Evolutionary conservation across 2,888 invertebrate species (phyloP).

Genomic region (Nemurella pictetii): DNA sequence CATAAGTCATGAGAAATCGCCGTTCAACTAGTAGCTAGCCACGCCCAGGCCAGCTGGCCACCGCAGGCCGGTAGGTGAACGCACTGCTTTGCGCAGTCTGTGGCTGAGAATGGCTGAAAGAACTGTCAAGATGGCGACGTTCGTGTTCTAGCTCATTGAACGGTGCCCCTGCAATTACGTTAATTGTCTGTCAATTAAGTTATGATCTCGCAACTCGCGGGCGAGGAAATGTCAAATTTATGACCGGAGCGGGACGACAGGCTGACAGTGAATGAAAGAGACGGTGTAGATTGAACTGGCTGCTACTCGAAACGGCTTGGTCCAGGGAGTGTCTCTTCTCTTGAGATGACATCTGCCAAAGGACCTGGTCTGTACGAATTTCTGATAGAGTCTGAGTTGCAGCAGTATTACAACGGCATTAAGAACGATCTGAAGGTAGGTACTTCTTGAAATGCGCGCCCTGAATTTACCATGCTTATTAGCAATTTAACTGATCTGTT

Average conservation of each 20-base stretch:
- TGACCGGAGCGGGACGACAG: not conserved
- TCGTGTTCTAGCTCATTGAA: not conserved
- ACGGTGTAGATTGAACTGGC: not conserved
- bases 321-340: not conserved
- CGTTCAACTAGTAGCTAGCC: too few relatives aligned
- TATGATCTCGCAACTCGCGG: not conserved
- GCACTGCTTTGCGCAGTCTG: too few relatives aligned
- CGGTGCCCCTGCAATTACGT: not conserved
- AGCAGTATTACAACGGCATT: slow-evolving; percentile 79
- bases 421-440: slow-evolving; percentile 80
- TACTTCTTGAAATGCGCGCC: not conserved
- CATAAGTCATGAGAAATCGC: too few relatives aligned
- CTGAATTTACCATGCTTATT: not conserved
- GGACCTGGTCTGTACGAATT: slow-evolving; percentile 82
- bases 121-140: not conserved
- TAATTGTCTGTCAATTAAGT: not conserved
- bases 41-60: too few relatives aligned
- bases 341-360: slow-evolving; percentile 36
- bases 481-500: not conserved
- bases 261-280: not conserved
- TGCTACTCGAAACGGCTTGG: not conserved
- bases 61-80: too few relatives aligned
- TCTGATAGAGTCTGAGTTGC: slow-evolving; percentile 90
- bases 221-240: not conserved
- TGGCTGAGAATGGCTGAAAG: too few relatives aligned